These are phyloP conservation scores for Aleadryas rufinucha DNA, from an alignment of 2,113 vertebrate genomes.

Conservation along the genomic window DNA sequence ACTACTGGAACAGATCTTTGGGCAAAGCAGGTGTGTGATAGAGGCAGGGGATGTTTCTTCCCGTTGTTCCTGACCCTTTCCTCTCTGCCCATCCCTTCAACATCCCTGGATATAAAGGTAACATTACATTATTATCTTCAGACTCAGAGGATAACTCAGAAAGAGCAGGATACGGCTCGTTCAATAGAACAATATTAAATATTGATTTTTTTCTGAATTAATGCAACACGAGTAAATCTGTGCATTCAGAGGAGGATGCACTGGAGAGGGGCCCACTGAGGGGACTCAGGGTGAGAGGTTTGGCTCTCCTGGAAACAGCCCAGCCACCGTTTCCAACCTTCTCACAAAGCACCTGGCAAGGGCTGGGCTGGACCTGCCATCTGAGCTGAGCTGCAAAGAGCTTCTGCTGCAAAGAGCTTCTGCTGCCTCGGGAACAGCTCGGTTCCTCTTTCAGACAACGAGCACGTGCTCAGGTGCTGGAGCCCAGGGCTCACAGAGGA, in stretches of 20 bases:
- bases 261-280: not conserved
- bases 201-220: not conserved
- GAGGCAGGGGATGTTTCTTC: not conserved
- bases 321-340: not conserved
- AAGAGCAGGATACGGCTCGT: not conserved
- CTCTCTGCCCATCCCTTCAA: not conserved
- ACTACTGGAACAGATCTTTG: fast-evolving
- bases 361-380: not conserved
- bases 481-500: not conserved
- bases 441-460: not conserved
- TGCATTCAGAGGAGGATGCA: not conserved
- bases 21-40: not conserved
- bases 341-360: not conserved
- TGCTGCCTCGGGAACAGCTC: not conserved
- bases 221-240: not conserved
- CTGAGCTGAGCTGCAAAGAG: not conserved
- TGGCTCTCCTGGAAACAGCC: not conserved
- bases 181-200: not conserved
- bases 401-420: not conserved
- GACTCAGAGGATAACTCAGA: not conserved
- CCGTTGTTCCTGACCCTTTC: fast-evolving
- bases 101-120: not conserved
- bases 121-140: not conserved
- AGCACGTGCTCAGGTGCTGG: not conserved
- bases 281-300: not conserved